Conservation (phyloP, 1,140 invertebrate genomes). For the Ridgeia piscesae region DNA sequence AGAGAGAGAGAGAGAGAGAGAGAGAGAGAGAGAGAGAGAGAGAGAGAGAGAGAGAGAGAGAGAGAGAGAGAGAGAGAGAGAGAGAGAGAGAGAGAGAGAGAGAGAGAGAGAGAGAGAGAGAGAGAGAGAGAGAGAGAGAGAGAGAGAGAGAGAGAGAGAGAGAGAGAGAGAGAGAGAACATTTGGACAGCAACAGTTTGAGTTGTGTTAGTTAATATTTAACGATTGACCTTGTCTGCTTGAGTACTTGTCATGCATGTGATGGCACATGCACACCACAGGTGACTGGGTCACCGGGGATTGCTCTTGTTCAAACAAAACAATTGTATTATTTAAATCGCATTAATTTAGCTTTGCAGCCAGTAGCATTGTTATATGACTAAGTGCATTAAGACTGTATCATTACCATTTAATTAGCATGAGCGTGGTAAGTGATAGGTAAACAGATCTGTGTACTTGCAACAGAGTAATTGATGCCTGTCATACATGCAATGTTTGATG, state of each 20-base stretch:
- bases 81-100: no score
- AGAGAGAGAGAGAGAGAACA: neutral
- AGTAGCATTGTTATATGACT: neutral
- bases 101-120: no score
- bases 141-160: no score
- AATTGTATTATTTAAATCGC: neutral
- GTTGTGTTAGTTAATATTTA: neutral
- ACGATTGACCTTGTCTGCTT: neutral
- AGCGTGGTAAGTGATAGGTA: neutral
- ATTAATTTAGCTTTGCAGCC: neutral
- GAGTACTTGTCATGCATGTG: neutral
- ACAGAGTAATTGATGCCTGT: neutral
- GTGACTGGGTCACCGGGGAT: neutral
- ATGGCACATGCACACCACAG: neutral
- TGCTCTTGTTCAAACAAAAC: neutral
- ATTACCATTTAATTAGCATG: neutral
- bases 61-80: no score
- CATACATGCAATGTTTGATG: neutral
- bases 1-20: no score
- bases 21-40: no score
- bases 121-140: no score
- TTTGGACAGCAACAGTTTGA: neutral
- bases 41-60: no score
- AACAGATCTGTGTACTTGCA: neutral
- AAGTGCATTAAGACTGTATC: neutral